phyloP scores from a whole-genome alignment of 2,113 vertebrate genomes.

The Myocastor coypus region DNA sequence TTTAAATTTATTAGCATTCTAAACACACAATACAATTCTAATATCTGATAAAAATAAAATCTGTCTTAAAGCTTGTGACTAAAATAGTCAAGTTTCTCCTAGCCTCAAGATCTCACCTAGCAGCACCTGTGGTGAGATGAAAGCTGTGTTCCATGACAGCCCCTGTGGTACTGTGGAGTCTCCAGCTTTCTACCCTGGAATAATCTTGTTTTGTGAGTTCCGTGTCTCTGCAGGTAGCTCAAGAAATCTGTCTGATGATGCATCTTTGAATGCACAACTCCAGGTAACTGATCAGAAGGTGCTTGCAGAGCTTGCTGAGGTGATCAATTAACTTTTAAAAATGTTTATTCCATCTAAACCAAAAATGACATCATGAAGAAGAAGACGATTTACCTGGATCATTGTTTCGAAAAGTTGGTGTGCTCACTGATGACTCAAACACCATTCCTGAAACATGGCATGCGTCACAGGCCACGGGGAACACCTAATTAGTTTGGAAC shows the following conservation, averaged over 20 bases:
- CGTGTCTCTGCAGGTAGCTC: background rate
- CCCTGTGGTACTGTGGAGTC: background rate
- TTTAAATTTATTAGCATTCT: background rate
- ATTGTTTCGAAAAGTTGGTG: conserved; percentile 53
- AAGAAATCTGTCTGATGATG: conserved; percentile 64
- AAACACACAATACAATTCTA: background rate
- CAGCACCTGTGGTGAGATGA: background rate
- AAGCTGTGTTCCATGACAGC: background rate
- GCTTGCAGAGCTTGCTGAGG: conserved; percentile 34
- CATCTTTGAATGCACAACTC: background rate
- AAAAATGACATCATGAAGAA: conserved; percentile 59
- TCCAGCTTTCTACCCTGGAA: background rate
- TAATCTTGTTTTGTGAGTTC: conserved; percentile 20
- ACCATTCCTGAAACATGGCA: conserved; percentile 50
- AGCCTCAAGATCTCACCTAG: conserved; percentile 28
- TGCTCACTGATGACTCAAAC: conserved; percentile 68
- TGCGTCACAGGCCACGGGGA: conserved; percentile 76
- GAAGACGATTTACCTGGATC: conserved; percentile 37
- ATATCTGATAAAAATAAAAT: background rate
- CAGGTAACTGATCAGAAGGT: conserved; percentile 56
- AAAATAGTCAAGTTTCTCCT: background rate
- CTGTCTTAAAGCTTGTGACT: conserved; percentile 36
- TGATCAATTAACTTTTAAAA: conserved; percentile 63
- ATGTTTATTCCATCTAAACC: conserved; percentile 52
- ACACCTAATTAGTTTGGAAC: conserved; percentile 78